phyloP scores from a whole-genome alignment of 2,888 invertebrate species.

The Nycteola revayana region DNA sequence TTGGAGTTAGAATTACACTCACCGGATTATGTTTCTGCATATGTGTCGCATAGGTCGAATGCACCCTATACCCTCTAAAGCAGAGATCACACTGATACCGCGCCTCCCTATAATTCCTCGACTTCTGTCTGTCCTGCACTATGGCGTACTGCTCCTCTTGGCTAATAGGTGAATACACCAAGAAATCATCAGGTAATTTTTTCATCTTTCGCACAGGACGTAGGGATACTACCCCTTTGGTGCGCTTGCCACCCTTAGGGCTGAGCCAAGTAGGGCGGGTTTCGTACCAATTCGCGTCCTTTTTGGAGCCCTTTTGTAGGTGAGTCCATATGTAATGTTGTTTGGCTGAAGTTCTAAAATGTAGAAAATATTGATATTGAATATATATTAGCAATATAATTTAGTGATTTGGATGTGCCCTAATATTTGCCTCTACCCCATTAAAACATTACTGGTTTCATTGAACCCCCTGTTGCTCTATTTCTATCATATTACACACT shows the following conservation, averaged over 20 bases:
- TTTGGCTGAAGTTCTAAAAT: slow-evolving; percentile 59
- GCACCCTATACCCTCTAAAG: slow-evolving; percentile 59
- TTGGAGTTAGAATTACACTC: no score
- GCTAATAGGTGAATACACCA: slow-evolving; percentile 48
- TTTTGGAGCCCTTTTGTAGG: slow-evolving; percentile 47
- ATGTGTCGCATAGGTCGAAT: slow-evolving; percentile 57
- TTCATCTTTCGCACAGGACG: slow-evolving; percentile 38
- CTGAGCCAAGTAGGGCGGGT: slow-evolving; percentile 50
- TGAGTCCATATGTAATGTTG: slow-evolving; percentile 62
- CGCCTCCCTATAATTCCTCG: slow-evolving; percentile 61
- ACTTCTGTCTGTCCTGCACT: slow-evolving; percentile 48
- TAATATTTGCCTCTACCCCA: no score
- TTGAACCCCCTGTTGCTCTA: no score
- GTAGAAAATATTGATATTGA: no score
- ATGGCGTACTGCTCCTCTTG: slow-evolving; percentile 64
- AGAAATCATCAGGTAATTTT: slow-evolving; percentile 55
- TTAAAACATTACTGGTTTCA: no score
- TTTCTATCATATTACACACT: no score
- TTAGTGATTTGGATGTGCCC: no score
- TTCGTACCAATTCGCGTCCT: slow-evolving; percentile 47
- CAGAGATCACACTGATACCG: slow-evolving; percentile 60
- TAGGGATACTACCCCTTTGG: slow-evolving; percentile 33
- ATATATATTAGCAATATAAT: no score
- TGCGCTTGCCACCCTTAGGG: slow-evolving; percentile 39
- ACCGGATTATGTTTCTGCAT: slow-evolving; percentile 74